Conservation (phyloP, 2,888 invertebrate genomes). For the Xestoiulus laeticollis region DNA sequence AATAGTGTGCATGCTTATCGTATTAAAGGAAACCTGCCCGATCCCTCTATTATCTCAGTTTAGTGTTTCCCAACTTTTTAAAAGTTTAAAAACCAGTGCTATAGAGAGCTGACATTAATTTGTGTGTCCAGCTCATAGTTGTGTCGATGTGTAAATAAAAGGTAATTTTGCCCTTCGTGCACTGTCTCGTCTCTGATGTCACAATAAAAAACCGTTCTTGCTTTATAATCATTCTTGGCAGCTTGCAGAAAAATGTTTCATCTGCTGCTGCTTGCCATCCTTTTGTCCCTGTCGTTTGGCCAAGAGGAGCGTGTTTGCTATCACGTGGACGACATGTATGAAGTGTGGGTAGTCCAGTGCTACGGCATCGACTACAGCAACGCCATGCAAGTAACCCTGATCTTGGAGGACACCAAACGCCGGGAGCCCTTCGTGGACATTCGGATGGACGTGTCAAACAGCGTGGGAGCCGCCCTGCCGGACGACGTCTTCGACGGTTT, state of each 20-base stretch:
- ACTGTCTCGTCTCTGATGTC: background rate
- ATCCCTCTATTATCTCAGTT: too few species aligned
- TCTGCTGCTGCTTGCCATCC: background rate
- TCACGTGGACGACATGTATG: background rate
- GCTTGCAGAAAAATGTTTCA: background rate
- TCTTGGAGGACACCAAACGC: background rate
- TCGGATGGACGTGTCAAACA: constrained; percentile 4
- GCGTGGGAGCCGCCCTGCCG: background rate
- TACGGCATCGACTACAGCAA: background rate
- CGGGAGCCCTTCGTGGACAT: background rate
- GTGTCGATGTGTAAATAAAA: too few species aligned
- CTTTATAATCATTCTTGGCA: background rate
- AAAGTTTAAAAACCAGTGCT: too few species aligned
- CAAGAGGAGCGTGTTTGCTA: background rate
- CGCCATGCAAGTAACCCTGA: background rate
- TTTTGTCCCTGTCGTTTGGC: background rate
- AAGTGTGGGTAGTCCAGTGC: background rate
- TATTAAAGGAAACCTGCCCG: too few species aligned
- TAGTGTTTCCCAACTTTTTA: too few species aligned
- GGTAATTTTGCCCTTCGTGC: too few species aligned
- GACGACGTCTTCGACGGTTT: background rate
- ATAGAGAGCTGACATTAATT: too few species aligned
- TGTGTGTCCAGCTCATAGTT: too few species aligned
- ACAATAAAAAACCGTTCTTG: too few species aligned
- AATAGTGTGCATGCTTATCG: too few species aligned